phyloP scores from a whole-genome alignment of 2,888 invertebrate species.

The Thecophora atra region DNA sequence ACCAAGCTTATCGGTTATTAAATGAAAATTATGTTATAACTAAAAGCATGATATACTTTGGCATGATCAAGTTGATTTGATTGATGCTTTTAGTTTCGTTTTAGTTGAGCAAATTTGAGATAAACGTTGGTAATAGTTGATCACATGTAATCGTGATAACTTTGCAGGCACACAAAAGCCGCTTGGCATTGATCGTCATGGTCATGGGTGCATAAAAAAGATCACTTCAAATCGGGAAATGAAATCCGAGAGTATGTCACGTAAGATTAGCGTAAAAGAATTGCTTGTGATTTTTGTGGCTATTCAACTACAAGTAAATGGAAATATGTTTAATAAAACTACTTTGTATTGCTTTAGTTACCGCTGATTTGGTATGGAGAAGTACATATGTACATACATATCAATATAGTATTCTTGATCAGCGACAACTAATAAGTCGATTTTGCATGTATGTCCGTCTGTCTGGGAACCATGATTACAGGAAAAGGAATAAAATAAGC shows the following conservation, averaged over 20 bases:
- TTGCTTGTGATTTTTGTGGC: background rate
- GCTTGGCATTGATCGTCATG: background rate
- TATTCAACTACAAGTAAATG: background rate
- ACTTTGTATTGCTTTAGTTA: too few relatives aligned
- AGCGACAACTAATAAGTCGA: too few relatives aligned
- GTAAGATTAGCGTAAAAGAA: conserved; percentile 16
- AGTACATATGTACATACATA: too few relatives aligned
- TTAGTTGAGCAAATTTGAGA: conserved; percentile 42
- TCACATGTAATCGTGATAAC: conserved; percentile 42
- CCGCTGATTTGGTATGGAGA: too few relatives aligned
- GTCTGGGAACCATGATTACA: too few relatives aligned
- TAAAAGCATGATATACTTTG: background rate
- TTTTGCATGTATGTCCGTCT: too few relatives aligned
- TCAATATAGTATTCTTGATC: too few relatives aligned
- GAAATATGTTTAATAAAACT: background rate
- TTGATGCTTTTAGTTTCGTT: conserved; percentile 9
- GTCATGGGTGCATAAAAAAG: background rate
- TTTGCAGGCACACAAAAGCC: conserved; percentile 23
- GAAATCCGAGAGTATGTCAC: conserved; percentile 5
- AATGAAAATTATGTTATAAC: conserved; percentile 30
- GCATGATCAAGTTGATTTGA: conserved; percentile 23
- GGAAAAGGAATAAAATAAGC: too few relatives aligned
- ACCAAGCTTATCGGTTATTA: conserved; percentile 2
- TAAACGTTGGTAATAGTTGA: conserved; percentile 41
- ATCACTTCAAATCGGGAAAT: background rate